Conservation (phyloP, 2,888 invertebrate species). For the Agonopterix alstromeriana region DNA sequence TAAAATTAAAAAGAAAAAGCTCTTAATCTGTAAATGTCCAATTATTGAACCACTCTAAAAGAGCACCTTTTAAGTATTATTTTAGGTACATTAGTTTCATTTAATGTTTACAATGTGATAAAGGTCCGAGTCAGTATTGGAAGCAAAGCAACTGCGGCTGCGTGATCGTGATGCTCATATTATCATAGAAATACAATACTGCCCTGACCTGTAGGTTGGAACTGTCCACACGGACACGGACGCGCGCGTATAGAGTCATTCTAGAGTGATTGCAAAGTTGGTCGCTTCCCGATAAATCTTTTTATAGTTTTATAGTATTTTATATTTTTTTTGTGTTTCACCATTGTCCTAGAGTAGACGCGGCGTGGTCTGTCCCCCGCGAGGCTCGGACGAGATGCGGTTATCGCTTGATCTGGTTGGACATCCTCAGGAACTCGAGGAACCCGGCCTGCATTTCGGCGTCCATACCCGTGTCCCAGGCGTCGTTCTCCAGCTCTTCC, state of each 20-base stretch:
- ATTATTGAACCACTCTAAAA: conserved; percentile 43
- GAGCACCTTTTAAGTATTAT: conserved; percentile 27
- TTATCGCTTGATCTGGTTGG: conserved; percentile 75
- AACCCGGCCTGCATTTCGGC: conserved; percentile 71
- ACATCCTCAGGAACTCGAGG: conserved; percentile 71
- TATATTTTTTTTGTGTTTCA: conserved; percentile 54
- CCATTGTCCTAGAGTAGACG: conserved; percentile 27
- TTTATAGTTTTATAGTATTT: conserved; percentile 60
- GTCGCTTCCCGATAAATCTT: conserved; percentile 35
- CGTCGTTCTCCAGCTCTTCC: conserved; percentile 67
- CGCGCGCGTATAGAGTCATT: conserved; percentile 12
- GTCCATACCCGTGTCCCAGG: conserved; percentile 73
- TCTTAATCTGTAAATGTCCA: conserved; percentile 37
- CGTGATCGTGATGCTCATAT: neutral
- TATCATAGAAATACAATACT: neutral
- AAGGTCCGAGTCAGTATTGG: neutral
- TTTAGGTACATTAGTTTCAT: conserved; percentile 3
- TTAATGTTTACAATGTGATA: neutral
- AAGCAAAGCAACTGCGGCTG: conserved; percentile 1
- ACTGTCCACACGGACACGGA: neutral
- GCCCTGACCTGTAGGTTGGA: neutral
- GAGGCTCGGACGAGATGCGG: conserved; percentile 32
- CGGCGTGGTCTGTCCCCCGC: conserved; percentile 41
- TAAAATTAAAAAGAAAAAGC: conserved; percentile 44
- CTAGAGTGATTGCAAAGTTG: conserved; percentile 29